These are phyloP conservation scores for Alauda arvensis DNA, from an alignment of 2,797 vertebrate genomes.

Conservation along the genomic window DNA sequence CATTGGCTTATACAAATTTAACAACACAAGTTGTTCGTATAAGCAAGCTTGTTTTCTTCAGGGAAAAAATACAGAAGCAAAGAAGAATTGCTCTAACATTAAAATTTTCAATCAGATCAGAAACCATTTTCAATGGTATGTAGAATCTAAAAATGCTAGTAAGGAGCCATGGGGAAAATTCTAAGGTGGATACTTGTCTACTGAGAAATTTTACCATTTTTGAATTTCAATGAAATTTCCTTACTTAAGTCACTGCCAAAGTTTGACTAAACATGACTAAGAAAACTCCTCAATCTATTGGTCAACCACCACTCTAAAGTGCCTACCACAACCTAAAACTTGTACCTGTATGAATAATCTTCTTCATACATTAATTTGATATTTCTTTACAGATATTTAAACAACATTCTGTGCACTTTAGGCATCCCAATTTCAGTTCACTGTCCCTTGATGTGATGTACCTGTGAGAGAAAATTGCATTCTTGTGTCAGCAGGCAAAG, in stretches of 20 bases:
- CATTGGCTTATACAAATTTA: not conserved
- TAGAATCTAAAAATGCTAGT: not conserved
- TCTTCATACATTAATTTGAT: not conserved
- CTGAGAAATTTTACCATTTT: not conserved
- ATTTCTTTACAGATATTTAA: not conserved
- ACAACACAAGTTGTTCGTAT: not conserved
- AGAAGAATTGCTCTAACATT: not conserved
- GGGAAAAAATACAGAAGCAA: not conserved
- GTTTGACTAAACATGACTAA: not conserved
- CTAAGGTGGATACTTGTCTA: not conserved
- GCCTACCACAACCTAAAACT: not conserved
- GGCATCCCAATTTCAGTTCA: not conserved
- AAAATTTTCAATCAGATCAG: not conserved
- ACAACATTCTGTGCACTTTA: not conserved
- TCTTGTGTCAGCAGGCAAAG: not conserved
- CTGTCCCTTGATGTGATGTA: not conserved
- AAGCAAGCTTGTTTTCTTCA: not conserved
- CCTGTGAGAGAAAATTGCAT: not conserved
- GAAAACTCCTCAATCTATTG: not conserved
- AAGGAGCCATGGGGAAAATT: not conserved
- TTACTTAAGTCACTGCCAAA: not conserved
- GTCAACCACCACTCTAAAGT: not conserved
- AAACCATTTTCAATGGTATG: not conserved
- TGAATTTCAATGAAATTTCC: not conserved
- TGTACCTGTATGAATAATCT: not conserved